Evolutionary conservation across 1,140 invertebrate species (phyloP).

Genomic region (Meloidogyne floridensis): DNA sequence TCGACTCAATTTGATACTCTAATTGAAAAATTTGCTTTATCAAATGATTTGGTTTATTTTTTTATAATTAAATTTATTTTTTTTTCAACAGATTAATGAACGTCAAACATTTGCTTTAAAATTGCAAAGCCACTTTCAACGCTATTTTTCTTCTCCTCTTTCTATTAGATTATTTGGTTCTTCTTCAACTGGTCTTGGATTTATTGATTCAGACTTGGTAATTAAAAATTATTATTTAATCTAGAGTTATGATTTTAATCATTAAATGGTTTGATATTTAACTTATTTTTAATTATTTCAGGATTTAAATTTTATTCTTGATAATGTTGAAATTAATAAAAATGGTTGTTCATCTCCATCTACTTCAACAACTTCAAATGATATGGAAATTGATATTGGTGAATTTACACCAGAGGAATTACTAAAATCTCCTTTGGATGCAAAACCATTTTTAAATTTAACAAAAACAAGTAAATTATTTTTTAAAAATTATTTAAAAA

Average conservation of each 20-base stretch:
- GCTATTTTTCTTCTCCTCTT: slow-evolving; percentile 28
- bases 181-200: slow-evolving; percentile 39
- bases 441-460: slow-evolving; percentile 3
- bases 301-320: slow-evolving; percentile 31
- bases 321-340: slow-evolving; percentile 6
- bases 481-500: not conserved
- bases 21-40: slow-evolving; percentile 16
- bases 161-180: slow-evolving; percentile 37
- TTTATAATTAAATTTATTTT: slow-evolving; percentile 11
- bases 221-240: slow-evolving; percentile 11
- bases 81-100: slow-evolving; percentile 35
- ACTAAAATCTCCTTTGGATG: not conserved
- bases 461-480: slow-evolving; percentile 16
- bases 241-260: not conserved
- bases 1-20: not conserved
- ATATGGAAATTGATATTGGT: not conserved
- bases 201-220: slow-evolving; percentile 47
- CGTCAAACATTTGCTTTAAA: slow-evolving; percentile 29
- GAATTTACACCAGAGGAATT: not conserved
- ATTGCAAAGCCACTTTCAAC: slow-evolving; percentile 30
- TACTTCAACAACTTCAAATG: slow-evolving; percentile 5
- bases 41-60: not conserved
- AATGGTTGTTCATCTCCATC: slow-evolving; percentile 9
- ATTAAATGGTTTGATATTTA: not conserved
- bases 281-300: not conserved